phyloP scores from a whole-genome alignment of 2,888 invertebrate genomes.

The Graphium colonna region DNA sequence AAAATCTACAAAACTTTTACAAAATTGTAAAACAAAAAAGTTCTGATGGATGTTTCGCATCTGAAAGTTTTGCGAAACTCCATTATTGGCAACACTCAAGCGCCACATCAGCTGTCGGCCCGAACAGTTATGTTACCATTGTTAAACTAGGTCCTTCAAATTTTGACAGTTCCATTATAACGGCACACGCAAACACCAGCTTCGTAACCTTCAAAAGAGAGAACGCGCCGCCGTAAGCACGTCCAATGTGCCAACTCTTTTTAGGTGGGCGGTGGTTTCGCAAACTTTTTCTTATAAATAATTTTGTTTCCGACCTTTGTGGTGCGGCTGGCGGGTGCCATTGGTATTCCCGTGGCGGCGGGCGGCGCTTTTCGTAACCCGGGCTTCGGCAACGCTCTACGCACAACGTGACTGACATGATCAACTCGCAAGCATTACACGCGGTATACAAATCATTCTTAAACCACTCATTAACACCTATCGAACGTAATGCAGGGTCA shows the following conservation, averaged over 20 bases:
- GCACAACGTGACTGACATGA: constrained; percentile 58
- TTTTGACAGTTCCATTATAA: constrained; percentile 66
- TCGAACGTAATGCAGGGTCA: constrained; percentile 26
- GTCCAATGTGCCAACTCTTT: constrained; percentile 75
- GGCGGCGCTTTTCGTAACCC: constrained; percentile 70
- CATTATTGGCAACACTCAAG: background rate
- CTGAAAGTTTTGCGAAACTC: background rate
- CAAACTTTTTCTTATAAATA: constrained; percentile 73
- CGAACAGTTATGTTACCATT: constrained; percentile 35
- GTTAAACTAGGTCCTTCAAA: constrained; percentile 55
- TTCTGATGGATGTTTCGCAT: no score
- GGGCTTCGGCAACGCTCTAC: constrained; percentile 46
- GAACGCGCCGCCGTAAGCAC: constrained; percentile 71
- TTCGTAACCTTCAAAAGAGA: constrained; percentile 75
- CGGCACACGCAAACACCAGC: constrained; percentile 63
- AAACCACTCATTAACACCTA: constrained; percentile 34
- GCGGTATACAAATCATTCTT: constrained; percentile 41
- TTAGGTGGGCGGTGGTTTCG: constrained; percentile 68
- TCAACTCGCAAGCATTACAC: constrained; percentile 37
- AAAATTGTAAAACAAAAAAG: no score
- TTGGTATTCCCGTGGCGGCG: constrained; percentile 72
- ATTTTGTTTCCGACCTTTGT: constrained; percentile 77
- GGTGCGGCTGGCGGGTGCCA: constrained; percentile 69
- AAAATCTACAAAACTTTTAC: no score
- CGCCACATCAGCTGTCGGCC: background rate